Evolutionary conservation across 92 coral and sea anemone species (phyloP).

Genomic region (Chrysogorgia sp.): DNA sequence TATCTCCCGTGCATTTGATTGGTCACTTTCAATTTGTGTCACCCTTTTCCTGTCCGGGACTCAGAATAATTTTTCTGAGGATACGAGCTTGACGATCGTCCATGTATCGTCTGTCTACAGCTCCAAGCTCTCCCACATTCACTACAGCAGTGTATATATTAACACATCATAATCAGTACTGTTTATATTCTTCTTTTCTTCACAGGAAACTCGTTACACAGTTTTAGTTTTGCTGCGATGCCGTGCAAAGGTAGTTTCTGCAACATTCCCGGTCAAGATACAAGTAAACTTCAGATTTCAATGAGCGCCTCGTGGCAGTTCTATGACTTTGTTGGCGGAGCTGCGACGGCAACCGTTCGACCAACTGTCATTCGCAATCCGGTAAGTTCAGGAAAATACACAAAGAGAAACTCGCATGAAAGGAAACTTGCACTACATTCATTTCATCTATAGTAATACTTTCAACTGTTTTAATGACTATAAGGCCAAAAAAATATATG

Average conservation of each 20-base stretch:
- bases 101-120: too few species aligned
- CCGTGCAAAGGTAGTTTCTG: conserved; percentile 85
- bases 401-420: not conserved
- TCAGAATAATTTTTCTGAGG: too few species aligned
- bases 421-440: not conserved
- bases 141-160: too few species aligned
- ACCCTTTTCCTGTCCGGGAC: too few species aligned
- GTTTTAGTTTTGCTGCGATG: conserved; percentile 85
- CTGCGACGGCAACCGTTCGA: conserved; percentile 76
- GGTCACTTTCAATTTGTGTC: too few species aligned
- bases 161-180: too few species aligned
- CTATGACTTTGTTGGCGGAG: conserved; percentile 94
- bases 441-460: too few species aligned
- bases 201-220: conserved; percentile 92
- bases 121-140: too few species aligned
- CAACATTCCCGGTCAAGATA: conserved; percentile 29
- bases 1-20: too few species aligned
- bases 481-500: too few species aligned
- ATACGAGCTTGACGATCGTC: too few species aligned
- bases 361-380: conserved; percentile 97
- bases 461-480: too few species aligned
- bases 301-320: conserved; percentile 93
- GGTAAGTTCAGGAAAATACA: conserved; percentile 56
- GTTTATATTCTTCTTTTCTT: conserved; percentile 4
- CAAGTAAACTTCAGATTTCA: conserved; percentile 59